A percentile compares a stretch with the other conserved stretches of the same genome.
phyloP scores from a whole-genome alignment of 2,797 vertebrate genomes.

The Podargus strigoides region DNA sequence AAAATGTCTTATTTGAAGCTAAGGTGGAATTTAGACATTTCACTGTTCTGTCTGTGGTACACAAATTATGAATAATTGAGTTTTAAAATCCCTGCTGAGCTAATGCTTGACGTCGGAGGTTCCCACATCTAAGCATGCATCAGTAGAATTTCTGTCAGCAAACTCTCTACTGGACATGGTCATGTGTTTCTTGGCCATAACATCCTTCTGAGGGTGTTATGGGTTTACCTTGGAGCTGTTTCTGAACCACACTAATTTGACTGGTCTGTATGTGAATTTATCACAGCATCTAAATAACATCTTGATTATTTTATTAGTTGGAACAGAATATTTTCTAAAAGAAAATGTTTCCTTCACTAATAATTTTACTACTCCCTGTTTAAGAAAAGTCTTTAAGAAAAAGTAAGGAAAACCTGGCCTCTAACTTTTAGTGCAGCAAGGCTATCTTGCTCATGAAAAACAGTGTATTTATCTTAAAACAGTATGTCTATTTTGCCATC shows the following conservation, averaged over 20 bases:
- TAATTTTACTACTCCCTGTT: not conserved
- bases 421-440: not conserved
- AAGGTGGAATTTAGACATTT: not conserved
- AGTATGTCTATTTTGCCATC: not conserved
- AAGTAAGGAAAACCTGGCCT: not conserved
- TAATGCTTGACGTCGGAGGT: not conserved
- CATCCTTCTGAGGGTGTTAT: not conserved
- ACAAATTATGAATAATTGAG: not conserved
- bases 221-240: not conserved
- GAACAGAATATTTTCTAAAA: not conserved
- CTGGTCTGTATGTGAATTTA: not conserved
- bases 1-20: not conserved
- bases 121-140: not conserved
- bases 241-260: not conserved
- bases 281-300: not conserved
- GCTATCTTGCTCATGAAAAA: not conserved
- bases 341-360: not conserved
- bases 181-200: not conserved
- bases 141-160: not conserved
- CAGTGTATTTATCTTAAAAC: not conserved
- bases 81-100: not conserved
- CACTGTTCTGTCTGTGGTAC: not conserved
- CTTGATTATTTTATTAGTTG: not conserved
- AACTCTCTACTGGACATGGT: not conserved
- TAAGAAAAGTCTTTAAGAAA: not conserved